Evolutionary conservation across 2,797 vertebrate genomes (phyloP).

Genomic region (Streptopelia turtur): DNA sequence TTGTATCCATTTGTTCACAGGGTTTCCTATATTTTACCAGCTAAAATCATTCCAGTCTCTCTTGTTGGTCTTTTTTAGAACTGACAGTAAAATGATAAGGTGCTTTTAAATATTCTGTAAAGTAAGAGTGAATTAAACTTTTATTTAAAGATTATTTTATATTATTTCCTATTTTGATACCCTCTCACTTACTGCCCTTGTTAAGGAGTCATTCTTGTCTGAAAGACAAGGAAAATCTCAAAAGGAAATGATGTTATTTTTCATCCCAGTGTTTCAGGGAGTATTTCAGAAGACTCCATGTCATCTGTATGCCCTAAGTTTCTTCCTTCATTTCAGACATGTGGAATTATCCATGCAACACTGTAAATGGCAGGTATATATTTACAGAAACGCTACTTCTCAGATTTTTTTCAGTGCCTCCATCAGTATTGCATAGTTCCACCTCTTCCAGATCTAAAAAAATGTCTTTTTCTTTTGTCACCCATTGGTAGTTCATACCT

Average conservation of each 20-base stretch:
- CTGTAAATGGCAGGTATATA: neutral
- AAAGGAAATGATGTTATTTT: neutral
- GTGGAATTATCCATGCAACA: neutral
- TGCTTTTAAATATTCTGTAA: constrained; percentile 78
- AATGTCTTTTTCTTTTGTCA: neutral
- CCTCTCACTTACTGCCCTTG: neutral
- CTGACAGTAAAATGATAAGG: constrained; percentile 69
- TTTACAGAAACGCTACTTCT: neutral
- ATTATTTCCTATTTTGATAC: constrained; percentile 46
- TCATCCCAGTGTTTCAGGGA: neutral
- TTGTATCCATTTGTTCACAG: constrained; percentile 28
- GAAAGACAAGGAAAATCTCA: neutral
- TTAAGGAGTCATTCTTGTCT: neutral
- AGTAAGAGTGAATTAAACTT: constrained; percentile 78
- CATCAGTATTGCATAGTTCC: neutral
- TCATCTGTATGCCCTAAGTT: neutral
- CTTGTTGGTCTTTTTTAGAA: constrained; percentile 61
- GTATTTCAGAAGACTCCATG: neutral
- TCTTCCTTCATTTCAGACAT: neutral
- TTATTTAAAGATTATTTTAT: constrained; percentile 69
- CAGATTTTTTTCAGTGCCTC: neutral
- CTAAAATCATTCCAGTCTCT: constrained; percentile 55
- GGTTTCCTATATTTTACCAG: constrained; percentile 48
- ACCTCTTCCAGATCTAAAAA: neutral
- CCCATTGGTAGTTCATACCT: neutral